phyloP scores from a whole-genome alignment of 1,140 invertebrate species.

The Orius insidiosus region DNA sequence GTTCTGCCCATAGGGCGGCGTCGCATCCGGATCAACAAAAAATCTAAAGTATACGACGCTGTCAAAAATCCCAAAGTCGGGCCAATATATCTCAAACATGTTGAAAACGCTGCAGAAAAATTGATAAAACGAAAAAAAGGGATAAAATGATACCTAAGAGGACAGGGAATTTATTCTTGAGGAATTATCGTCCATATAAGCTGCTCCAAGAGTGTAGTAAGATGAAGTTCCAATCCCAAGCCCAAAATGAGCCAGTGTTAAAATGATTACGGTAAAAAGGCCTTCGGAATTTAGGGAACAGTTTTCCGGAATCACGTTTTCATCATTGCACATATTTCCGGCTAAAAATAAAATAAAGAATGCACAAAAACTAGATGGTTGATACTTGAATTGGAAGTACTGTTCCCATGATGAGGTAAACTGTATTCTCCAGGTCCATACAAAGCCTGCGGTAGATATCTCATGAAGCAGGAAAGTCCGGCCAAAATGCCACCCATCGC shows the following conservation, averaged over 20 bases:
- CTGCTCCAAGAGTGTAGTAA: conserved; percentile 22
- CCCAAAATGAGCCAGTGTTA: conserved; percentile 17
- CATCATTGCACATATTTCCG: conserved; percentile 3
- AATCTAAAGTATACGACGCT: conserved; percentile 18
- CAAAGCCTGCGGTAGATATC: conserved; percentile 15
- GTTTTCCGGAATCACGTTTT: conserved; percentile 2
- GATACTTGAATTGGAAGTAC: neutral
- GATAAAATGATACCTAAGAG: conserved; percentile 17
- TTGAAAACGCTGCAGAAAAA: conserved; percentile 20
- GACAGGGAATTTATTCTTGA: conserved; percentile 21
- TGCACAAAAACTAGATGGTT: neutral
- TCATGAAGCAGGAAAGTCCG: conserved; percentile 12
- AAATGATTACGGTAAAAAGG: conserved; percentile 11
- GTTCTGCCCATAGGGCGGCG: conserved; percentile 19
- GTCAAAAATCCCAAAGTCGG: conserved; percentile 23
- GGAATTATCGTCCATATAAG: conserved; percentile 24
- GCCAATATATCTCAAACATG: conserved; percentile 23
- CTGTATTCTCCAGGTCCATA: conserved; percentile 17
- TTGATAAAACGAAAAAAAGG: conserved; percentile 1
- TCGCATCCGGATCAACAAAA: conserved; percentile 15
- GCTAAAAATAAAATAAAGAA: neutral
- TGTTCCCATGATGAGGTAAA: neutral
- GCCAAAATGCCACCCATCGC: conserved; percentile 13
- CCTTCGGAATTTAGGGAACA: conserved; percentile 5
- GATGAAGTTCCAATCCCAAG: conserved; percentile 20